These are phyloP conservation scores for Brenthis daphne DNA, from an alignment of 2,888 invertebrate genomes.

Conservation along the genomic window DNA sequence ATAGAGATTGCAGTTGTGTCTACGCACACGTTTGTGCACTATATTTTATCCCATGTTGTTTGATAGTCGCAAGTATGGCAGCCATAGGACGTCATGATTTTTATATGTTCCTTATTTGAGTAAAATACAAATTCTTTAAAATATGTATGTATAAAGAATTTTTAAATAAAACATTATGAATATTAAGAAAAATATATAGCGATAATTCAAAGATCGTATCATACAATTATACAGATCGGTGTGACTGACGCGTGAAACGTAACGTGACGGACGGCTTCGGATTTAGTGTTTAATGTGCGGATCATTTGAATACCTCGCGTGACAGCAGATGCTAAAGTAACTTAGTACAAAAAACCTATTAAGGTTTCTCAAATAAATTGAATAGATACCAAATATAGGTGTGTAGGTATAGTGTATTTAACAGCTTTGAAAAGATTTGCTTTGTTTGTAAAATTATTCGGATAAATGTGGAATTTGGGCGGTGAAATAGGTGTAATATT, in stretches of 20 bases:
- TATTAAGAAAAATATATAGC: conserved; percentile 3
- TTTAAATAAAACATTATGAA: neutral
- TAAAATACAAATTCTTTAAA: neutral
- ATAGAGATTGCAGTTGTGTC: too few species aligned
- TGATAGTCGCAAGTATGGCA: too few species aligned
- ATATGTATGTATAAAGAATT: neutral
- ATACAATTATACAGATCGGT: conserved; percentile 25
- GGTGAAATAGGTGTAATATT: too few species aligned
- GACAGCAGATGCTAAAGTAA: conserved; percentile 14
- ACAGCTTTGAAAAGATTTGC: too few species aligned
- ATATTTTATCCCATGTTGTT: too few species aligned
- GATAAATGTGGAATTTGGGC: too few species aligned
- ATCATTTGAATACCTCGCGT: conserved; percentile 18
- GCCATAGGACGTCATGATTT: too few species aligned
- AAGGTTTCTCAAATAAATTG: neutral
- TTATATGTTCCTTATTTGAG: neutral
- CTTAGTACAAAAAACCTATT: neutral
- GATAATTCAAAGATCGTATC: conserved; percentile 24
- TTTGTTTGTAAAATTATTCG: too few species aligned
- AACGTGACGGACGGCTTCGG: conserved; percentile 32
- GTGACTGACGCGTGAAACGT: conserved; percentile 40
- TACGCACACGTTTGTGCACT: too few species aligned
- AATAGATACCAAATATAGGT: too few species aligned
- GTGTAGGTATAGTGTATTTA: too few species aligned
- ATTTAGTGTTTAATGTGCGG: conserved; percentile 27